phyloP scores from a whole-genome alignment of 2,113 vertebrate species.

The Corapipo altera region DNA sequence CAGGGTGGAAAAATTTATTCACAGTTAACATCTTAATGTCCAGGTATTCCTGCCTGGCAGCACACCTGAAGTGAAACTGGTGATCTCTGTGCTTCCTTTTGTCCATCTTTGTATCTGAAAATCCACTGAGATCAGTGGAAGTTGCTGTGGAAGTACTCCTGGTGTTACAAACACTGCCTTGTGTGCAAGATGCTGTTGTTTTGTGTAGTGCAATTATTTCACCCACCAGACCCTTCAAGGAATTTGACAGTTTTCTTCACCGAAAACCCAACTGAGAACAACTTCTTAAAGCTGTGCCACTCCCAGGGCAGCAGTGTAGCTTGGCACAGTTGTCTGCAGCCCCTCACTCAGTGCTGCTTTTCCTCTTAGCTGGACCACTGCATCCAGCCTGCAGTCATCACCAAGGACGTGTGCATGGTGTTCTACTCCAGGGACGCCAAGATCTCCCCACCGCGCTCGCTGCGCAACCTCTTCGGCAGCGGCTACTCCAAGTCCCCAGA shows the following conservation, averaged over 20 bases:
- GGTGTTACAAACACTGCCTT: not conserved
- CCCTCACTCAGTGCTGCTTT: not conserved
- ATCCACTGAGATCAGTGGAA: not conserved
- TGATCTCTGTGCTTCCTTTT: not conserved
- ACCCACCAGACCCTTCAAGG: not conserved
- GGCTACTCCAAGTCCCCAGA: slow-evolving; percentile 94
- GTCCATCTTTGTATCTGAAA: not conserved
- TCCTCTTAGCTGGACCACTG: slow-evolving; percentile 91
- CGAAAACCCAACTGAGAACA: not conserved
- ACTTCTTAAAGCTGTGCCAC: not conserved
- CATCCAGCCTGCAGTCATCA: slow-evolving; percentile 97
- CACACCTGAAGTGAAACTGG: not conserved
- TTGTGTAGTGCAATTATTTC: not conserved
- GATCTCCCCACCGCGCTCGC: slow-evolving; percentile 92
- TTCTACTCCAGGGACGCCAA: slow-evolving; percentile 96
- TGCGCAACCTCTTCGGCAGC: slow-evolving; percentile 95
- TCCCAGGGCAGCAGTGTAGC: not conserved
- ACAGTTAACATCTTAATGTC: not conserved
- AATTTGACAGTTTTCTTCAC: not conserved
- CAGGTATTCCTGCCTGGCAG: not conserved
- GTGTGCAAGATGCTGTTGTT: not conserved
- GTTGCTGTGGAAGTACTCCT: not conserved
- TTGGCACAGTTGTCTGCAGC: not conserved
- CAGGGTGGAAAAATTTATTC: not conserved
- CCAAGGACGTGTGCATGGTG: slow-evolving; percentile 98